Evolutionary conservation across 2,888 invertebrate species (phyloP).

Genomic region (Nomada ruficornis): DNA sequence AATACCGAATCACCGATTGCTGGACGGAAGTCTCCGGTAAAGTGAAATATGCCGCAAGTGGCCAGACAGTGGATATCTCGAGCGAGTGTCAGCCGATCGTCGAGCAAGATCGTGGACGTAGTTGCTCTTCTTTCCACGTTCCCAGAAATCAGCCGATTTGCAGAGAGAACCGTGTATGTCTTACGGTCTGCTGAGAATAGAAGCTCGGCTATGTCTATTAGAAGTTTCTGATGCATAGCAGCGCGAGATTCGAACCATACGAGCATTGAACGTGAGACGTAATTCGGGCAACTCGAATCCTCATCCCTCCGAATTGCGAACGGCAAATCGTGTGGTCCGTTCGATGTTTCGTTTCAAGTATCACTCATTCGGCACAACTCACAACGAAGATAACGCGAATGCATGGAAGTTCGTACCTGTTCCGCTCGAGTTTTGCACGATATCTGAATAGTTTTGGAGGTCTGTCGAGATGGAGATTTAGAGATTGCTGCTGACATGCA

Average conservation of each 20-base stretch:
- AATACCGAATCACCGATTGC: too few species aligned
- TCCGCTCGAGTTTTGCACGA: slow-evolving; percentile 56
- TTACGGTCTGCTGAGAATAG: slow-evolving; percentile 46
- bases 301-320: not conserved
- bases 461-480: not conserved
- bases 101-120: slow-evolving; percentile 26
- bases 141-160: slow-evolving; percentile 54
- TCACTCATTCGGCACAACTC: too few species aligned
- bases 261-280: not conserved
- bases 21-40: too few species aligned
- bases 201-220: slow-evolving; percentile 33
- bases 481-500: too few species aligned
- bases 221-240: not conserved
- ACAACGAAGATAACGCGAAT: too few species aligned
- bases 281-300: not conserved
- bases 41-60: not conserved
- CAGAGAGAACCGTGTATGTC: slow-evolving; percentile 50
- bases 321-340: not conserved
- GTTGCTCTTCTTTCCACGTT: slow-evolving; percentile 32
- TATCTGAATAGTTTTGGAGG: not conserved
- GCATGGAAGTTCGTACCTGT: slow-evolving; percentile 63
- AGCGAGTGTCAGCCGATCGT: not conserved
- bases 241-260: not conserved
- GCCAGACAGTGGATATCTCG: not conserved
- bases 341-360: not conserved